Percentiles rank a stretch among this genome's conserved stretches.
Conservation (phyloP, 1,140 invertebrate genomes). For the Yoshiicerus persimilis region DNA sequence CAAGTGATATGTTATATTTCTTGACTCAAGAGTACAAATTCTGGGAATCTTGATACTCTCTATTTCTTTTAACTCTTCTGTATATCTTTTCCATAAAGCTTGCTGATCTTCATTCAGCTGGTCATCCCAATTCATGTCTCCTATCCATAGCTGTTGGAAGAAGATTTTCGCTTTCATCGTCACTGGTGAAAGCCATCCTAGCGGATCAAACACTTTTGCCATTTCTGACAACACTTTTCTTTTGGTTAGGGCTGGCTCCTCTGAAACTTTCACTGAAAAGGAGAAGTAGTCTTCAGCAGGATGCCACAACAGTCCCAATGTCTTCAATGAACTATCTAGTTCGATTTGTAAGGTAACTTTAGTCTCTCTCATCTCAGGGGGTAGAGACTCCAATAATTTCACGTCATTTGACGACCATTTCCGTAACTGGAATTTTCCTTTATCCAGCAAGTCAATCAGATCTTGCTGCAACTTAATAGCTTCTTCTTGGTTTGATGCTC, state of each 20-base stretch:
- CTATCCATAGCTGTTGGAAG: slow-evolving; percentile 51
- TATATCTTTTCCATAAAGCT: slow-evolving; percentile 43
- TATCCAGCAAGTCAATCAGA: slow-evolving; percentile 51
- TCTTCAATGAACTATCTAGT: not conserved
- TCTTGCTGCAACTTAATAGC: slow-evolving; percentile 37
- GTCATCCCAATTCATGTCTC: slow-evolving; percentile 51
- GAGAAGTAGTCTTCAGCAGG: not conserved
- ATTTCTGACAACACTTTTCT: slow-evolving; percentile 26
- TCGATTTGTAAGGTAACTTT: not conserved
- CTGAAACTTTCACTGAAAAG: slow-evolving; percentile 36
- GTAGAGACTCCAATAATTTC: not conserved
- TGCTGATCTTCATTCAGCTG: slow-evolving; percentile 43
- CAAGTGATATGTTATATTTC: not conserved
- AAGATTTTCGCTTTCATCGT: slow-evolving; percentile 50
- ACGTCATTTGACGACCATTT: slow-evolving; percentile 28
- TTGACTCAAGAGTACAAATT: not conserved
- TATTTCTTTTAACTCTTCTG: not conserved
- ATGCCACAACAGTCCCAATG: not conserved
- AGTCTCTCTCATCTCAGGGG: not conserved
- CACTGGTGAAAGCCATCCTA: slow-evolving; percentile 34
- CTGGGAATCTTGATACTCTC: not conserved
- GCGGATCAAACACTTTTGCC: slow-evolving; percentile 30
- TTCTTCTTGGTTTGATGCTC: not conserved
- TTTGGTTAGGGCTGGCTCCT: slow-evolving; percentile 44
- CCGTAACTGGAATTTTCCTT: not conserved